phyloP scores from a whole-genome alignment of 2,797 vertebrate genomes.

The Potorous gilbertii region DNA sequence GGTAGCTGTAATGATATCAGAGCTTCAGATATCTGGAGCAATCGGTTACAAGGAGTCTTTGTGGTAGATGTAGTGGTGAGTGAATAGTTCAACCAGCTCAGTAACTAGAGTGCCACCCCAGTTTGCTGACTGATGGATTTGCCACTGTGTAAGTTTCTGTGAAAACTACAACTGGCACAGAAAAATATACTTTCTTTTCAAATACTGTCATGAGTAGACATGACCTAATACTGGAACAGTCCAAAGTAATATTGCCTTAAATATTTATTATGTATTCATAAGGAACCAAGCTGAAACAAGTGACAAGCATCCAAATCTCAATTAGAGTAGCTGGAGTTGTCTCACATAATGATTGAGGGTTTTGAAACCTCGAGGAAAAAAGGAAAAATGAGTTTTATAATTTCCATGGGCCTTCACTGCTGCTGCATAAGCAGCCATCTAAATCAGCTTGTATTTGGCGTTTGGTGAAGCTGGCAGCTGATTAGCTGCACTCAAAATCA shows the following conservation, averaged over 20 bases:
- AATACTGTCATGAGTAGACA: neutral
- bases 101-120: neutral
- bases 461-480: slow-evolving; percentile 23
- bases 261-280: slow-evolving; percentile 54
- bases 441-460: slow-evolving; percentile 63
- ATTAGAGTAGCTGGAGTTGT: slow-evolving; percentile 58
- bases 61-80: neutral
- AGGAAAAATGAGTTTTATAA: slow-evolving; percentile 67
- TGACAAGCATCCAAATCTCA: slow-evolving; percentile 49
- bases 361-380: slow-evolving; percentile 56
- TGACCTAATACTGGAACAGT: slow-evolving; percentile 13
- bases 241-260: slow-evolving; percentile 1
- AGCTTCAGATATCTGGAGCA: neutral
- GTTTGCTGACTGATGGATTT: neutral
- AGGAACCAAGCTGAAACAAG: slow-evolving; percentile 36
- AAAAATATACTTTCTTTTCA: neutral
- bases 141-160: neutral
- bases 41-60: neutral
- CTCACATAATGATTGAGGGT: slow-evolving; percentile 59
- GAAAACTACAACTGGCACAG: neutral
- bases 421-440: slow-evolving; percentile 54
- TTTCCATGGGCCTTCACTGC: slow-evolving; percentile 61
- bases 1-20: neutral
- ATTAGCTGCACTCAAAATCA: slow-evolving; percentile 47
- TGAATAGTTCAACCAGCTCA: neutral